Conservation (phyloP, 2,797 vertebrate genomes). For the Anguilla pacifica region DNA sequence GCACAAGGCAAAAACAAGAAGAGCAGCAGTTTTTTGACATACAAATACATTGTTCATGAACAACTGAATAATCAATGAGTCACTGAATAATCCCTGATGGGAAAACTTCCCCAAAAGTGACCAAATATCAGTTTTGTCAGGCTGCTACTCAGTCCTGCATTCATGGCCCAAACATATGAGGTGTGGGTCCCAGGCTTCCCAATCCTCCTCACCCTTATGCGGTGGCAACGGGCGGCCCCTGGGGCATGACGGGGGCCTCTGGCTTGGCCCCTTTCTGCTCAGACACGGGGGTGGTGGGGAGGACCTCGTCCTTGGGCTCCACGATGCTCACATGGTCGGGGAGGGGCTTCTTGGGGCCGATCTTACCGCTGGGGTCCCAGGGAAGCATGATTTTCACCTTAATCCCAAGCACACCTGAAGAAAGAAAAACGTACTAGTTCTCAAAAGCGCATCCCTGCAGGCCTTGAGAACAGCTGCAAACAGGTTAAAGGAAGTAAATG, state of each 20-base stretch:
- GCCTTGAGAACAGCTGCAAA: not conserved
- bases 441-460: not conserved
- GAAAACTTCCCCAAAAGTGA: not conserved
- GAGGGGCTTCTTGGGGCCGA: constrained; percentile 96
- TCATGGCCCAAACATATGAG: not conserved
- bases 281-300: constrained; percentile 92
- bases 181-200: not conserved
- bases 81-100: constrained; percentile 63
- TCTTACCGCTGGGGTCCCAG: constrained; percentile 96
- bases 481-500: not conserved
- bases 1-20: not conserved
- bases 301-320: constrained; percentile 93
- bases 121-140: not conserved
- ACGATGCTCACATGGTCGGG: constrained; percentile 96
- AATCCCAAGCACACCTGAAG: constrained; percentile 89
- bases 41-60: not conserved
- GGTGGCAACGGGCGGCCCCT: constrained; percentile 77
- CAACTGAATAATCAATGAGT: constrained; percentile 53
- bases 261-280: constrained; percentile 97
- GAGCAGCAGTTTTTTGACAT: not conserved
- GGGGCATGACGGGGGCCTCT: constrained; percentile 89
- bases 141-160: not conserved
- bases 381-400: constrained; percentile 99
- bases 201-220: constrained; percentile 61
- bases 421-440: not conserved